phyloP scores from a whole-genome alignment of 2,113 vertebrate genomes.

The Halichoerus grypus region DNA sequence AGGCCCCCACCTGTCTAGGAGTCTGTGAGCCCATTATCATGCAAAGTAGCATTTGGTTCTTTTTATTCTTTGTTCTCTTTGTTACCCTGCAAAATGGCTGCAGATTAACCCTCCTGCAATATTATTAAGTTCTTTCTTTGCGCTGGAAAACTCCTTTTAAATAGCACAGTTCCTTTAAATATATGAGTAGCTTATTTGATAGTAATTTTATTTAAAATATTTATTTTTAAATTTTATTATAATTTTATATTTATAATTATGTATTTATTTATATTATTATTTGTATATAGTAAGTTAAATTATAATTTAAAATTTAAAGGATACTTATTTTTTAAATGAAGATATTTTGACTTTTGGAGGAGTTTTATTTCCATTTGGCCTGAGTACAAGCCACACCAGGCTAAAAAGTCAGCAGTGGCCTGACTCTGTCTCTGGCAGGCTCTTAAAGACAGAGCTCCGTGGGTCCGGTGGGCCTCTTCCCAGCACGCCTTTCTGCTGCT shows the following conservation, averaged over 20 bases:
- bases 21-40: background rate
- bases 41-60: background rate
- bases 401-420: background rate
- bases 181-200: background rate
- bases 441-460: background rate
- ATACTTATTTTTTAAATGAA: background rate
- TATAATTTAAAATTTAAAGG: background rate
- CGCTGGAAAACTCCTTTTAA: background rate
- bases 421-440: background rate
- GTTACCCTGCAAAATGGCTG: background rate
- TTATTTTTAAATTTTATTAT: constrained; percentile 12
- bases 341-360: background rate
- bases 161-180: background rate
- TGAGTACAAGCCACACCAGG: background rate
- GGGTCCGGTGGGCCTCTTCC: background rate
- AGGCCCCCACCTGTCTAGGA: background rate
- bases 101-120: background rate
- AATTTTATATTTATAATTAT: background rate
- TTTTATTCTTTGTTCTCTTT: background rate
- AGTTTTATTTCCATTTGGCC: background rate
- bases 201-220: background rate
- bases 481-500: background rate
- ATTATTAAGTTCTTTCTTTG: background rate
- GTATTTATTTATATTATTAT: background rate
- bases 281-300: background rate